Conservation (phyloP, 2,113 vertebrate genomes). For the Nettapus auritus region DNA sequence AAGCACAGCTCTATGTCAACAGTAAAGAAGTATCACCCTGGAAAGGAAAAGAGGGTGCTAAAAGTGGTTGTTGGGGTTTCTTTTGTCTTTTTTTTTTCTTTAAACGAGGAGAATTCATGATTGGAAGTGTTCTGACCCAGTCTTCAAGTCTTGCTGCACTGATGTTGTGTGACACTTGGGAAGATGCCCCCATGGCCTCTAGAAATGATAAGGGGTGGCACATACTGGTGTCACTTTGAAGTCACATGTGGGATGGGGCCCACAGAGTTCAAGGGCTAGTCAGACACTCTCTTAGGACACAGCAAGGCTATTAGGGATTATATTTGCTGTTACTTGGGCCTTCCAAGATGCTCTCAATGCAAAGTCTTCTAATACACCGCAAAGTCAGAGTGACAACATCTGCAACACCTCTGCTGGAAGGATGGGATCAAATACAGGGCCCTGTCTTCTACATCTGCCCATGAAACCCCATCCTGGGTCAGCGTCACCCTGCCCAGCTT, state of each 20-base stretch:
- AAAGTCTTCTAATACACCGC: background rate
- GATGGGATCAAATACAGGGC: background rate
- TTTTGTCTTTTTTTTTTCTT: background rate
- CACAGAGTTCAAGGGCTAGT: background rate
- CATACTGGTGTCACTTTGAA: background rate
- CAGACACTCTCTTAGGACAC: background rate
- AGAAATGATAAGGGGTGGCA: background rate
- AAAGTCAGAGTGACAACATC: background rate
- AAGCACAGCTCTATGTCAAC: background rate
- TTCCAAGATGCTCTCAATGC: accelerated
- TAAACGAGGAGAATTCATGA: background rate
- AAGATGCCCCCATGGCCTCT: background rate
- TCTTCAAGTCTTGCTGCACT: background rate
- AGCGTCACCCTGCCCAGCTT: background rate
- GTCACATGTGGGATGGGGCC: background rate
- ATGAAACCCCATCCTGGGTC: background rate
- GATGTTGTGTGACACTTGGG: background rate
- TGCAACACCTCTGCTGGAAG: background rate
- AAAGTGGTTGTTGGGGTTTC: background rate
- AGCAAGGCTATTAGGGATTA: background rate
- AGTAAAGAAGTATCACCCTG: background rate
- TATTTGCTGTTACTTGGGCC: background rate
- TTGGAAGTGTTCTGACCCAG: background rate
- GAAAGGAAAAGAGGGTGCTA: background rate
- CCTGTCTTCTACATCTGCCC: background rate